Evolutionary conservation across 2,888 invertebrate species (phyloP), one percentile per base, ranked within the genome.

Genomic region (Tachina grossa): DNA sequence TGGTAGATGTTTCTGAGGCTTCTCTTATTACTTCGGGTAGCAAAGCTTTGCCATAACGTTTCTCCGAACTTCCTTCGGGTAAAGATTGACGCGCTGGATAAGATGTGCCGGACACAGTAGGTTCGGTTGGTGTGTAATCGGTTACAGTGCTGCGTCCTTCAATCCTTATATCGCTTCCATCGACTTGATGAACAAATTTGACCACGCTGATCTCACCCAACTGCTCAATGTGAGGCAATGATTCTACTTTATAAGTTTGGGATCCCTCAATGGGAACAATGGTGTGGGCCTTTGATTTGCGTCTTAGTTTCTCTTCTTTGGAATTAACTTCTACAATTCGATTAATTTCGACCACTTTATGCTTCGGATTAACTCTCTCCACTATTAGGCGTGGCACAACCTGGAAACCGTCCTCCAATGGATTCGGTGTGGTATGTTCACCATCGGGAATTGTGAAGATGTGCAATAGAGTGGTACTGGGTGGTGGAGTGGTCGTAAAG

Each of bases 201-300:
- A 94, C 94, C 87, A 96, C 94, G 90, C 95, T 96, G 0, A 96
- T 95, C 91, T 95, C 95, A 61, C 96, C 96, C 84, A 96, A 94
- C 93, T 95, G 95, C 88, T 95, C 95, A 1, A 95, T 89, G 16
- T 94, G 94, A 0, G 95, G 95, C 89, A 94, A 93, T 85, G 94
- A 94, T 89, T 95, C 95, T n/a, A 95, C 92, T 89, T 93, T 93
- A 1, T 94, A 92, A 89, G 93, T 91, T 0, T 94, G 88, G 88
- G 93, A 93, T 90, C 94, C 94, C 66, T 94, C 93, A 31, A 94
- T 93, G 1, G 94, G 93, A 90, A 93, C 92, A 45, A 90, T 87
- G 43, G 90, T 94, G 59, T 90, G 89, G 51, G 89, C 90, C 8
- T 89, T 88, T 79, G 94, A 94, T 87, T 94, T 94, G 85, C 94